phyloP scores from a whole-genome alignment of 2,113 vertebrate species.

The Baryphthengus martii region DNA sequence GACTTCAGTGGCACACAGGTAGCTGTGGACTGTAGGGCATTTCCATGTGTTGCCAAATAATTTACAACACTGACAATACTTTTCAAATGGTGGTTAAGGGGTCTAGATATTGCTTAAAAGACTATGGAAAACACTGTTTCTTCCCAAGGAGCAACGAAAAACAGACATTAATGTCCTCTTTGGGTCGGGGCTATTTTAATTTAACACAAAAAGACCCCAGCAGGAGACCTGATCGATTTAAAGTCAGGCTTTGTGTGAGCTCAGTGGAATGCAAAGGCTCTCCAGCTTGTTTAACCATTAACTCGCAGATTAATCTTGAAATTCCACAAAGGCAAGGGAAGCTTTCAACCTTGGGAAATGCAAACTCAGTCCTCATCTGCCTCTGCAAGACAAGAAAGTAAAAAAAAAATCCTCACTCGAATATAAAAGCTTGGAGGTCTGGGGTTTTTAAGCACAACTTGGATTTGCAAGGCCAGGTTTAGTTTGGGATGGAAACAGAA shows the following conservation, averaged over 20 bases:
- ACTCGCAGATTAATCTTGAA: neutral
- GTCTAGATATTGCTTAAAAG: neutral
- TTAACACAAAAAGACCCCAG: neutral
- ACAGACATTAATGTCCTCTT: accelerated
- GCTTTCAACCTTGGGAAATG: neutral
- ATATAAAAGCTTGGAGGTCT: neutral
- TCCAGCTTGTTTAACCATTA: neutral
- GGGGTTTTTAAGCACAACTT: neutral
- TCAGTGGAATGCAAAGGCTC: neutral
- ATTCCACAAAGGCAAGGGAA: neutral
- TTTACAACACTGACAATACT: neutral
- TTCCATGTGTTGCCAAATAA: neutral
- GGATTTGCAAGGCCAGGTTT: neutral
- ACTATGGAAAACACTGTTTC: neutral
- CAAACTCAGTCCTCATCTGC: neutral
- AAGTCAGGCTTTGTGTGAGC: neutral
- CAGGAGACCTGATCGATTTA: neutral
- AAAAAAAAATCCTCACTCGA: neutral
- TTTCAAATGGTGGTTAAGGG: neutral
- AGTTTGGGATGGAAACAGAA: neutral
- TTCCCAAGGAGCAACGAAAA: neutral
- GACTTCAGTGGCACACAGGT: neutral
- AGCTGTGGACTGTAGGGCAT: neutral
- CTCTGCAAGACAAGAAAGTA: neutral
- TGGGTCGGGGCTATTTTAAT: neutral